Conservation (phyloP, 1,140 invertebrate genomes). For the Solenopsis fugax region DNA sequence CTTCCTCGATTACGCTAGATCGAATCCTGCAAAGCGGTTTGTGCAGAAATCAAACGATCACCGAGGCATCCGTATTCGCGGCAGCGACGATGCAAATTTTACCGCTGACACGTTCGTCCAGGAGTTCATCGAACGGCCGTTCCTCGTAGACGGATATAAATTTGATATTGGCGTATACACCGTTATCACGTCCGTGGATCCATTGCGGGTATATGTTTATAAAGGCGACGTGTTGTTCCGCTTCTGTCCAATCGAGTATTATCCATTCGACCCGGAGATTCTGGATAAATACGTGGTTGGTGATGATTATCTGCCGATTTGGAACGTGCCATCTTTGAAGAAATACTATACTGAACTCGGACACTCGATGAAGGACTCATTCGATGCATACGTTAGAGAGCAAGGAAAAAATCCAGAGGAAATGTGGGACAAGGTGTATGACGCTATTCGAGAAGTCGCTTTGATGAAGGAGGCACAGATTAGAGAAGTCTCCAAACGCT, state of each 20-base stretch:
- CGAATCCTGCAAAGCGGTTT: conserved; percentile 92
- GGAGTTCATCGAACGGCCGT: conserved; percentile 94
- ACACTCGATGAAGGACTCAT: conserved; percentile 95
- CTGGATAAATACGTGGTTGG: conserved; percentile 97
- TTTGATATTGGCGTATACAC: conserved; percentile 99
- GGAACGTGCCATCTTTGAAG: conserved; percentile 95
- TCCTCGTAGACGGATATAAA: conserved; percentile 94
- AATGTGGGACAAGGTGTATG: conserved; percentile 94
- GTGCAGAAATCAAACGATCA: conserved; percentile 98
- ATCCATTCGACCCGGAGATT: conserved; percentile 94
- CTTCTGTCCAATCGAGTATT: conserved; percentile 97
- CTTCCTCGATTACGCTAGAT: conserved; percentile 90
- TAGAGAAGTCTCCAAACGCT: conserved; percentile 86
- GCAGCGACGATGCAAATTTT: conserved; percentile 91
- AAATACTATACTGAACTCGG: conserved; percentile 92
- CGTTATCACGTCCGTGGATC: conserved; percentile 96
- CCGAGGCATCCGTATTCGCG: conserved; percentile 93
- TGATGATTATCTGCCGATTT: conserved; percentile 97
- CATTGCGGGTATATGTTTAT: conserved; percentile 95
- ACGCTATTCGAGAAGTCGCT: conserved; percentile 92
- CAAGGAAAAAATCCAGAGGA: conserved; percentile 90
- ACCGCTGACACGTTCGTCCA: conserved; percentile 95
- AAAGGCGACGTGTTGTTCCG: conserved; percentile 96
- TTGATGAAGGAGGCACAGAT: conserved; percentile 92
- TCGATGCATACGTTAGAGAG: conserved; percentile 92